A percentile compares a stretch with the other conserved stretches of the same genome.
Evolutionary conservation across 2,888 invertebrate species (phyloP).

Genomic region (Luffia ferchaultella): DNA sequence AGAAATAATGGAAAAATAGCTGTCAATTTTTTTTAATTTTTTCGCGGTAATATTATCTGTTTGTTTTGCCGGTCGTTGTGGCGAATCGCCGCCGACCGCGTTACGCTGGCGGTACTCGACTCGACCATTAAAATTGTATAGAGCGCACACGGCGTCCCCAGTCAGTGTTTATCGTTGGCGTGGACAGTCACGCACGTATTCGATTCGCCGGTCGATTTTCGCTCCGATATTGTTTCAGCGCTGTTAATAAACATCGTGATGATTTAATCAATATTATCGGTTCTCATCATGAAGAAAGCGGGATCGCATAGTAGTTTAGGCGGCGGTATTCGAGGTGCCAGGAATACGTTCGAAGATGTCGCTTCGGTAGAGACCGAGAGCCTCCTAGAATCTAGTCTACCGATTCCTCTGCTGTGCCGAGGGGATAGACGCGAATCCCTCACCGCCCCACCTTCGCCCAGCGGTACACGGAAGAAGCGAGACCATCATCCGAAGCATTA

Average conservation of each 20-base stretch:
- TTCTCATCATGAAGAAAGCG: slow-evolving; percentile 10
- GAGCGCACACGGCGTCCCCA: slow-evolving; percentile 29
- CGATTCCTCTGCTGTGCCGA: slow-evolving; percentile 32
- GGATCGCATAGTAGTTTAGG: slow-evolving; percentile 3
- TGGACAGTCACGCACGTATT: slow-evolving; percentile 29
- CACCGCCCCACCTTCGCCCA: slow-evolving; percentile 58
- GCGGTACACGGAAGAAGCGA: slow-evolving; percentile 52
- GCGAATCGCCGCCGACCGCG: neutral
- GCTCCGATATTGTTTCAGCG: neutral
- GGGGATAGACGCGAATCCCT: slow-evolving; percentile 46
- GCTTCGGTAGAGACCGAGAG: slow-evolving; percentile 54
- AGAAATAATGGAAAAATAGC: no score
- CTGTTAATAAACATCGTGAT: slow-evolving; percentile 16
- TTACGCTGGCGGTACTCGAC: neutral
- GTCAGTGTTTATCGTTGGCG: slow-evolving; percentile 44
- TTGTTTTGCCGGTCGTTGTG: no score
- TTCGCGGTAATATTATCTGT: no score
- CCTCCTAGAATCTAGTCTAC: slow-evolving; percentile 36
- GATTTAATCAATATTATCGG: slow-evolving; percentile 40
- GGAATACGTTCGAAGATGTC: slow-evolving; percentile 37
- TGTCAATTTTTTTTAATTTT: no score
- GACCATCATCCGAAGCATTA: slow-evolving; percentile 38
- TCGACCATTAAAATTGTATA: neutral
- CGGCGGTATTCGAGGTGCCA: neutral
- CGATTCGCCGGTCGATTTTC: slow-evolving; percentile 18